phyloP scores from a whole-genome alignment of 2,888 invertebrate genomes.

The Ommatoiulus sabulosus region DNA sequence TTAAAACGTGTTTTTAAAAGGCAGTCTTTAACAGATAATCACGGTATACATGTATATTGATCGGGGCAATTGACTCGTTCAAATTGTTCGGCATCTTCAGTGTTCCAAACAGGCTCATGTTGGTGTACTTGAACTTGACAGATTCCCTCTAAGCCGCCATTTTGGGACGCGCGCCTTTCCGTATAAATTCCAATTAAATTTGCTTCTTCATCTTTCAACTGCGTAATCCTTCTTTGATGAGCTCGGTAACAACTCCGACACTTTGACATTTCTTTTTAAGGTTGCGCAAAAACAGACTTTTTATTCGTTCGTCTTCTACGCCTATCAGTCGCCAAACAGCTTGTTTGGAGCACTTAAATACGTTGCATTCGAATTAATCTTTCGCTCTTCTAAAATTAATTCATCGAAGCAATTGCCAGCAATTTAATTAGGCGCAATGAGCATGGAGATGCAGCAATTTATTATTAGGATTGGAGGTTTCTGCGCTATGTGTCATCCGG shows the following conservation, averaged over 20 bases:
- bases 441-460: not conserved
- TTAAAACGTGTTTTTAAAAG: too few species aligned
- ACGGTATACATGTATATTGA: too few species aligned
- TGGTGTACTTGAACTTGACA: too few species aligned
- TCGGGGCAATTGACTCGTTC: too few species aligned
- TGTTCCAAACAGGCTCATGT: not conserved
- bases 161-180: not conserved
- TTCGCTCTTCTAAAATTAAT: constrained; percentile 26
- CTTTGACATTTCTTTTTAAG: constrained; percentile 20
- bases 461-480: not conserved
- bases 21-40: too few species aligned
- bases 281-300: not conserved
- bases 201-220: not conserved
- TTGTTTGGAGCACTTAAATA: not conserved
- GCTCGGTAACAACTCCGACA: constrained; percentile 20
- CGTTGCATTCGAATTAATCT: not conserved
- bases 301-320: not conserved
- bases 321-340: not conserved
- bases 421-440: not conserved
- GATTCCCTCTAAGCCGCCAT: not conserved
- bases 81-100: not conserved
- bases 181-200: not conserved
- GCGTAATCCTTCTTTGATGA: constrained; percentile 12
- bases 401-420: not conserved
- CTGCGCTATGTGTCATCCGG: too few species aligned